Evolutionary conservation across 2,888 invertebrate genomes (phyloP), one percentile per base, ranked within the genome.

Genomic region (Cyclophora punctaria): DNA sequence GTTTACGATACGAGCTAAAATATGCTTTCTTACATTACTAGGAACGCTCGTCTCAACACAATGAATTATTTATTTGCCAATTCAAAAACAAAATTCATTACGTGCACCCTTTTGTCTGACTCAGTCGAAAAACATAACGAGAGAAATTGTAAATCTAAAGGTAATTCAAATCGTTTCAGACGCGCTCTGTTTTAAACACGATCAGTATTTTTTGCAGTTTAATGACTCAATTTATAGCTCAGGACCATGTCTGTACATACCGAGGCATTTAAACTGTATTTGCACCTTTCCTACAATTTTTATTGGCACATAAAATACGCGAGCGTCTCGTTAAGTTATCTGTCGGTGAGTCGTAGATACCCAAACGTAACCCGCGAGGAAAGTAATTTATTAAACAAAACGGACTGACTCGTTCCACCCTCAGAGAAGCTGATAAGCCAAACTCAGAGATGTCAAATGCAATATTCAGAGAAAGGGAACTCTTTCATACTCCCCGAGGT

Each of bases 51-150:
- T 53, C 67, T 68, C 57, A 73, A 73, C 70, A 71, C 78, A 75
- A 81, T 85, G 84, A 83, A 83, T 84, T 80, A 84, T 85, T 84
- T 83, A 84, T 83, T 77, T 77, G 71, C 72, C 68, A 74, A 80
- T 81, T 73, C 73, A 71, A 65, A 62, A 68, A 75, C 69, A 67
- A 75, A 80, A 78, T 78, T 80, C 78, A 80, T 82, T 80, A 78
- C 65, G 60, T 54, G 64, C 65, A 58, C 67, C 53, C 53, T 75
- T 78, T 80, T 80, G 80, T 78, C 69, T 69, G 69, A 56, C 64
- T 53, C 61, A 64, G 62, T 60, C 59, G 66, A 66, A 69, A 71
- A 69, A 72, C 73, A 66, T 65, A 63, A 70, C 62, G 60, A 71
- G 72, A 74, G 75, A 75, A 73, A 75, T 77, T 74, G 74, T 79